Conservation (phyloP, 2,113 vertebrate genomes). For the Paramisgurnus dabryanus region DNA sequence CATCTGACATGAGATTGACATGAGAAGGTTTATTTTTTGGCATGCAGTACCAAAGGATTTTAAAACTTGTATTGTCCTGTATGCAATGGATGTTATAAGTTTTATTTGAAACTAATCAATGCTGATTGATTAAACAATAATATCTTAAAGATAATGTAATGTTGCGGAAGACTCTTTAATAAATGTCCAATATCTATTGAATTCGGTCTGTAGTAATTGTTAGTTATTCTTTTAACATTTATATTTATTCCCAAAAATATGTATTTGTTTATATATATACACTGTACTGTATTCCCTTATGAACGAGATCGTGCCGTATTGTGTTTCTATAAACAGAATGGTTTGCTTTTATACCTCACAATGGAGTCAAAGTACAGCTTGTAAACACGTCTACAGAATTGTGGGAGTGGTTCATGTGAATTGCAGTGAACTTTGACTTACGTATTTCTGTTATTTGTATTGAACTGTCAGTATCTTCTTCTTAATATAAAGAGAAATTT, state of each 20-base stretch:
- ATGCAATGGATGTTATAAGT: neutral
- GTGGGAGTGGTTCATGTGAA: neutral
- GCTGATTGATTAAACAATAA: too few species aligned
- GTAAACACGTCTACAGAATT: neutral
- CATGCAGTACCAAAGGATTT: neutral
- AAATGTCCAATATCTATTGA: neutral
- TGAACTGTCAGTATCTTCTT: neutral
- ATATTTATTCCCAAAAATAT: neutral
- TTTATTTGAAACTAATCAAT: neutral
- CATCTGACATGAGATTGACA: neutral
- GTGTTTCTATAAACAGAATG: constrained; percentile 23
- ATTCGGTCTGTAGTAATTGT: neutral
- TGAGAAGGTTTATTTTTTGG: neutral
- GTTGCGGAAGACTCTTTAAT: neutral
- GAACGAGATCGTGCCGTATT: neutral
- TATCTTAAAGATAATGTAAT: neutral
- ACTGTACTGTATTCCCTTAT: neutral
- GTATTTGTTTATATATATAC: neutral
- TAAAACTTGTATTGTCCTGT: too few species aligned
- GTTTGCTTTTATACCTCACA: constrained; percentile 29
- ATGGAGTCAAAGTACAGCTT: constrained; percentile 37
- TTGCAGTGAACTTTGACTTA: constrained; percentile 28
- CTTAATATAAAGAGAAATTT: neutral
- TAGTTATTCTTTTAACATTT: neutral
- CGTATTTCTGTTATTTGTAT: neutral